These are phyloP conservation scores for Bergia puertoricense DNA, from an alignment of 92 coral and sea anemone genomes.

Conservation along the genomic window DNA sequence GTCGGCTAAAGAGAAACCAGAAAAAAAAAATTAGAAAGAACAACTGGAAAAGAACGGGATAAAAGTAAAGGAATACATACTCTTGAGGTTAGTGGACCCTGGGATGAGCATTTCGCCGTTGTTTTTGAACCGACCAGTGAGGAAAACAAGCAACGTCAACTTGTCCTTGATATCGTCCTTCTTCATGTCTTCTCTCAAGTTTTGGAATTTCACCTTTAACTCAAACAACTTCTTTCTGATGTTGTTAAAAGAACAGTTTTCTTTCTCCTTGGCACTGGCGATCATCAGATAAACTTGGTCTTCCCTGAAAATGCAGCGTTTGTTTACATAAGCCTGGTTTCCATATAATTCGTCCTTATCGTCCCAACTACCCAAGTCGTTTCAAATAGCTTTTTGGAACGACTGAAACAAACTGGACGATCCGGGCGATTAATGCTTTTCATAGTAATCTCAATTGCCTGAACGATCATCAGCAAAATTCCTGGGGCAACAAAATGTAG, in stretches of 20 bases:
- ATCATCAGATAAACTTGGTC: constrained; percentile 30
- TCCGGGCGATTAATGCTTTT: no score
- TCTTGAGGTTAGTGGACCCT: constrained; percentile 35
- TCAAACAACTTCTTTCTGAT: constrained; percentile 34
- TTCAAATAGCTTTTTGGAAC: no score
- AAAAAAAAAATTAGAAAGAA: not conserved
- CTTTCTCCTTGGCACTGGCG: constrained; percentile 35
- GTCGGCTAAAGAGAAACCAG: not conserved
- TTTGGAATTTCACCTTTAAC: constrained; percentile 32
- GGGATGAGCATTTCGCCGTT: constrained; percentile 40
- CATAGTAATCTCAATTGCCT: no score
- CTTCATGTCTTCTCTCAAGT: constrained; percentile 32
- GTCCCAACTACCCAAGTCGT: no score
- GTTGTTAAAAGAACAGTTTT: constrained; percentile 37
- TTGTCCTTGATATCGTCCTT: constrained; percentile 22
- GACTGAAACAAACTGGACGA: no score
- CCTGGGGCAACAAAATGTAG: no score
- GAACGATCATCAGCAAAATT: no score
- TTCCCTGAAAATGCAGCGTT: not conserved
- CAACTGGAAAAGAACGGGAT: not conserved
- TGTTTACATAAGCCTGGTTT: not conserved
- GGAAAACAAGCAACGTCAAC: constrained; percentile 27
- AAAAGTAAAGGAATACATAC: constrained; percentile 9
- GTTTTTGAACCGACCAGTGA: constrained; percentile 42
- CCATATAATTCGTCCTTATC: no score